Evolutionary conservation across 2,797 vertebrate species (phyloP), one percentile per base, ranked within the genome.

Genomic region (Rhinella marina): DNA sequence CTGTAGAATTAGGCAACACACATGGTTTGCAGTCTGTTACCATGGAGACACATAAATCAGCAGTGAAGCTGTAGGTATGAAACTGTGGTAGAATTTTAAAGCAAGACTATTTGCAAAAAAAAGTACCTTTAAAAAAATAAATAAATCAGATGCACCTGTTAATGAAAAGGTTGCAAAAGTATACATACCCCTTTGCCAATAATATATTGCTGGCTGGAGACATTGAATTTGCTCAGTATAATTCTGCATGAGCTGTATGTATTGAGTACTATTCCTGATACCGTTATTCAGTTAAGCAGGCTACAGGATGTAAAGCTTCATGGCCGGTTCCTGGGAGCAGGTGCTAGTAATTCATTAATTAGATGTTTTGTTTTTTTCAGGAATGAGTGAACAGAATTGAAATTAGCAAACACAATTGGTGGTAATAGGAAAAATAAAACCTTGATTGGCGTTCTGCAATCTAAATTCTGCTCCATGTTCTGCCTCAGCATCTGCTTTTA

Each of bases 321-420:
- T 62, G 56, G 83, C 23, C 70, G 48, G 32, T 19, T 61, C 59
- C 72, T 27, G 41, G 27, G 83, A 85, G 32, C 83, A 85, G 83
- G 72, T 85, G 83, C 72, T 10, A 14, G 83, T 41, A n/a, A 75
- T 85, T 85, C 73, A 85, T 85, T 86, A 86, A 79, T 78, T 86
- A 79, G 61, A 66, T 27, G 23, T 19, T 76, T 84, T 72, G 27
- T 66, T 66, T 68, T 32, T 70, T 70, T 13, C 32, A 76, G 70
- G 82, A 84, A 25, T 56, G 32, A 81, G 59, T 66, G 62, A 41
- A 48, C 62, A 52, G 57, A 76, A 85, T 85, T 7, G 54, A 85
- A 85, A 76, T 85, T 41, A 85, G 57, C 70, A 64, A 85, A 77
- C 83, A 77, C 83, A 77, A 77, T 48, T 59, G 83, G 57, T 11